A percentile compares a stretch with the other conserved stretches of the same genome.
Conservation (phyloP, 2,888 invertebrate species). For the Ophioninae sp. region DNA sequence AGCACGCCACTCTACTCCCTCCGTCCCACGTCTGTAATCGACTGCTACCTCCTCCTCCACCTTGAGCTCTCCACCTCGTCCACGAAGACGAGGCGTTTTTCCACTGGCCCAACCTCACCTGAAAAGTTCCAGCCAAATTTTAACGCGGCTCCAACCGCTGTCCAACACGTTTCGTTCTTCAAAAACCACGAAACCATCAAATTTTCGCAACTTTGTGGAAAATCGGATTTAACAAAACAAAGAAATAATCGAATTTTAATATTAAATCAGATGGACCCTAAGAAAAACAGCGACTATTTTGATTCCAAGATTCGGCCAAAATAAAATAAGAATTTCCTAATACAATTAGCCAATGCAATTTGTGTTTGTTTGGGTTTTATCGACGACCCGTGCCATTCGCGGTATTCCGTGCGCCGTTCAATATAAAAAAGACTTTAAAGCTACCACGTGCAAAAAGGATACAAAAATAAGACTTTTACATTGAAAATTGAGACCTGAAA, state of each 20-base stretch:
- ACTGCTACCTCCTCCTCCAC: slow-evolving; percentile 68
- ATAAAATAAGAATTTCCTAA: too few species aligned
- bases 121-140: slow-evolving; percentile 1
- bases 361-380: too few species aligned
- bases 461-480: neutral
- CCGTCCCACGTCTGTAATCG: slow-evolving; percentile 72
- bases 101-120: slow-evolving; percentile 57
- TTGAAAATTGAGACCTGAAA: slow-evolving; percentile 24
- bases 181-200: neutral
- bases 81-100: slow-evolving; percentile 73
- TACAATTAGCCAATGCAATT: too few species aligned
- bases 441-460: neutral
- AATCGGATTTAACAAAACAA: too few species aligned
- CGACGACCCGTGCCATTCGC: too few species aligned
- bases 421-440: neutral
- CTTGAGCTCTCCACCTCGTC: slow-evolving; percentile 72
- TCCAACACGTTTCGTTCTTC: neutral
- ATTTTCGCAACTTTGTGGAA: too few species aligned
- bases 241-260: too few species aligned
- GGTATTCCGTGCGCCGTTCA: neutral
- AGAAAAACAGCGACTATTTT: too few species aligned
- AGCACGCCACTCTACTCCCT: slow-evolving; percentile 76
- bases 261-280: too few species aligned
- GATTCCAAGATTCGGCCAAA: too few species aligned
- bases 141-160: neutral